Percentiles rank a stretch among this genome's conserved stretches.
Evolutionary conservation across 2,888 invertebrate species (phyloP).

Genomic region (Metalampra italica): DNA sequence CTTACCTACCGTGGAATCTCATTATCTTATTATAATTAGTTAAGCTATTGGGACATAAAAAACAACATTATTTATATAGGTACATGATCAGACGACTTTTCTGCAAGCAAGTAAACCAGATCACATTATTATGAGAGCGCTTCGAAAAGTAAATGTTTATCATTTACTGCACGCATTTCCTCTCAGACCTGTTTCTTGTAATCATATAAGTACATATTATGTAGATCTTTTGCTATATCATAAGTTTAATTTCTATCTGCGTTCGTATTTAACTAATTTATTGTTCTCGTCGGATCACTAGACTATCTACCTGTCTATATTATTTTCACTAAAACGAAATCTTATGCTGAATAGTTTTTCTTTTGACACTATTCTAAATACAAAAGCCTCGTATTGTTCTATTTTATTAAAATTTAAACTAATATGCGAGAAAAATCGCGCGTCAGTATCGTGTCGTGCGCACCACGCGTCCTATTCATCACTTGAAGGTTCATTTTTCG

Average conservation of each 20-base stretch:
- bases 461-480: constrained; percentile 69
- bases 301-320: no score
- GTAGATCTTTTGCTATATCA: constrained; percentile 23
- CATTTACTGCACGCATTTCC: constrained; percentile 66
- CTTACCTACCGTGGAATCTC: constrained; percentile 3
- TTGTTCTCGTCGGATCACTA: not conserved
- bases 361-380: not conserved
- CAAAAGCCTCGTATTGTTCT: constrained; percentile 21
- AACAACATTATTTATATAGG: not conserved
- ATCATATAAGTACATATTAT: no score
- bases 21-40: constrained; percentile 7
- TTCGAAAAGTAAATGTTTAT: constrained; percentile 57
- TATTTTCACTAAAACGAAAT: no score
- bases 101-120: constrained; percentile 17
- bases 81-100: not conserved
- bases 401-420: constrained; percentile 46
- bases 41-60: not conserved
- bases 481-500: constrained; percentile 49
- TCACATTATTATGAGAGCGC: constrained; percentile 25
- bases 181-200: constrained; percentile 35
- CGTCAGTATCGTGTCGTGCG: constrained; percentile 57
- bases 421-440: constrained; percentile 63
- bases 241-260: constrained; percentile 30
- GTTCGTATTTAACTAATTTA: constrained; percentile 6
- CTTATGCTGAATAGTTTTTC: not conserved